Evolutionary conservation across 2,888 invertebrate species (phyloP).

Genomic region (Conomelus anceps): DNA sequence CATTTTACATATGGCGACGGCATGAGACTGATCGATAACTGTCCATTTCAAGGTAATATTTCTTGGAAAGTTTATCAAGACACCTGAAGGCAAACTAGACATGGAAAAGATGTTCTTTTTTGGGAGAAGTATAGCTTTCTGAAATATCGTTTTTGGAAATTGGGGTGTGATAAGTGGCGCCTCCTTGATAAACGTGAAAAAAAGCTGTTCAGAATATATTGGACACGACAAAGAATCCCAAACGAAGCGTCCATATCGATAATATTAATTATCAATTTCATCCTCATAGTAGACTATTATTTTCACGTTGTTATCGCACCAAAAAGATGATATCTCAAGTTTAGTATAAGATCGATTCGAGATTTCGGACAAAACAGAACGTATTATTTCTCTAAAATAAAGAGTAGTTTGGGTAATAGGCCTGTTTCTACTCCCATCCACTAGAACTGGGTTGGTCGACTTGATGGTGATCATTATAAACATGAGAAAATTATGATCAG

Average conservation of each 20-base stretch:
- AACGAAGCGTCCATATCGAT: not conserved
- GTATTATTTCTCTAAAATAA: not conserved
- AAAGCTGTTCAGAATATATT: not conserved
- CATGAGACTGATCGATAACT: not conserved
- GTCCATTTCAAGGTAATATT: not conserved
- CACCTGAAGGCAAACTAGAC: not conserved
- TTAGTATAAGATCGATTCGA: not conserved
- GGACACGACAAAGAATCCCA: not conserved
- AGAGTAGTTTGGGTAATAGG: not conserved
- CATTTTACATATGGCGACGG: not conserved
- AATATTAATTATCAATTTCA: not conserved
- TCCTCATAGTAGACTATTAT: not conserved
- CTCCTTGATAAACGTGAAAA: not conserved
- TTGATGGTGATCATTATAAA: not conserved
- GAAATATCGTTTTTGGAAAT: not conserved
- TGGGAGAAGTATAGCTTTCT: not conserved
- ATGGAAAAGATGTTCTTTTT: not conserved
- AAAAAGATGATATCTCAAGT: not conserved
- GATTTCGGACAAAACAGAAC: not conserved
- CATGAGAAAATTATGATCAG: not conserved
- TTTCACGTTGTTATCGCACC: not conserved
- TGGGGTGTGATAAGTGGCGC: not conserved
- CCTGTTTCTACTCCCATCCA: not conserved
- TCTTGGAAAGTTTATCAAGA: not conserved
- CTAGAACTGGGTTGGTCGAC: not conserved